Conservation (phyloP, 2,888 invertebrate species). For the Meliscaeva auricollis region DNA sequence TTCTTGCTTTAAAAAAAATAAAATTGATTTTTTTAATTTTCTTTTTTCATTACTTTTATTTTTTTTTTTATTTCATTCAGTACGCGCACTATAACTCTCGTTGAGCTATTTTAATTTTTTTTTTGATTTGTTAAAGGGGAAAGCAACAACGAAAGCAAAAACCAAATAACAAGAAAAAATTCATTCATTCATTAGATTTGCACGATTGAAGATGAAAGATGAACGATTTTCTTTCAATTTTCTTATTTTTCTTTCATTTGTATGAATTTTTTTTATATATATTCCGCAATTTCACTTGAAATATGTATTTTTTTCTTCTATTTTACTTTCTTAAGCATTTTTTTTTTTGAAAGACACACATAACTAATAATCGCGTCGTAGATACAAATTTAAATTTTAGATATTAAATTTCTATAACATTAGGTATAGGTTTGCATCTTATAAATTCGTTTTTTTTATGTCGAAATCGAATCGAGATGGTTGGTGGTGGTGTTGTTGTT, state of each 20-base stretch:
- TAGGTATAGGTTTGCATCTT: constrained; percentile 61
- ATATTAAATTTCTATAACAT: constrained; percentile 60
- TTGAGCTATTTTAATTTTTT: constrained; percentile 72
- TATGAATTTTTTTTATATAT: constrained; percentile 21
- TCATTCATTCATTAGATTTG: constrained; percentile 76
- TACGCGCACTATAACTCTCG: constrained; percentile 70
- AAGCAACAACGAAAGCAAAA: constrained; percentile 50
- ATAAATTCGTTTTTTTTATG: constrained; percentile 52
- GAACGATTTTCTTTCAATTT: constrained; percentile 65
- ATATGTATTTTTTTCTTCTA: constrained; percentile 24
- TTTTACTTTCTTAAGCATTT: constrained; percentile 12
- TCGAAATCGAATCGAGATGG: constrained; percentile 74
- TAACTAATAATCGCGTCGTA: constrained; percentile 68
- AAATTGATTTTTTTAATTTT: constrained; percentile 17
- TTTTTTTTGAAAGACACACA: constrained; percentile 43
- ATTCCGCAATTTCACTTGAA: constrained; percentile 70
- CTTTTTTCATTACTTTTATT: constrained; percentile 21
- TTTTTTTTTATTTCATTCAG: constrained; percentile 40
- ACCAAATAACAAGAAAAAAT: constrained; percentile 56
- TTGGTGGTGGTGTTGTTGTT: constrained; percentile 23
- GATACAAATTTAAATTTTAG: constrained; percentile 66
- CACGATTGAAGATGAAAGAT: constrained; percentile 75
- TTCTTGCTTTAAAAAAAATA: constrained; percentile 32
- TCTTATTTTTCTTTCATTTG: constrained; percentile 34
- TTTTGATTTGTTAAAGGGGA: constrained; percentile 72